These are phyloP conservation scores for Phalangium opilio DNA, from an alignment of 2,888 invertebrate genomes.

Conservation along the genomic window DNA sequence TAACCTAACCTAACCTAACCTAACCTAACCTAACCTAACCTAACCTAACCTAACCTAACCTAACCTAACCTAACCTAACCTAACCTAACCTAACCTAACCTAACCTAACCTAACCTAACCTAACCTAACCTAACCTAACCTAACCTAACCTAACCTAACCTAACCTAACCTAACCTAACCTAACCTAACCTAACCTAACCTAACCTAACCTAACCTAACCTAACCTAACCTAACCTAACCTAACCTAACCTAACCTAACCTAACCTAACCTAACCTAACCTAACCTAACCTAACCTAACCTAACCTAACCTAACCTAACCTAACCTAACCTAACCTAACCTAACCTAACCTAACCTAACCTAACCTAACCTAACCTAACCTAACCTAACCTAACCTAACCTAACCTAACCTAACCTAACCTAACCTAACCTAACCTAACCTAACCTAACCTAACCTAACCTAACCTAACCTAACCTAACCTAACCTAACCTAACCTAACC, in stretches of 20 bases:
- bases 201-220: conserved; percentile 17
- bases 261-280: conserved; percentile 12
- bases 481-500: conserved; percentile 7
- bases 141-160: conserved; percentile 19
- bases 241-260: conserved; percentile 14
- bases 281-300: conserved; percentile 14
- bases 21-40: conserved; percentile 19
- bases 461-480: conserved; percentile 12
- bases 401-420: conserved; percentile 6
- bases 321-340: conserved; percentile 1
- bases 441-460: conserved; percentile 12
- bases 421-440: conserved; percentile 6
- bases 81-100: conserved; percentile 18
- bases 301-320: conserved; percentile 10
- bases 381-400: conserved; percentile 10
- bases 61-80: conserved; percentile 18
- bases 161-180: conserved; percentile 17
- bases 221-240: conserved; percentile 16
- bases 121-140: conserved; percentile 20
- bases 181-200: conserved; percentile 18
- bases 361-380: conserved; percentile 5
- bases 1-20: conserved; percentile 21
- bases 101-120: conserved; percentile 15
- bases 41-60: conserved; percentile 21
- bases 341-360: conserved; percentile 6